phyloP scores from a whole-genome alignment of 2,797 vertebrate species.

The Microctenopoma lineatum region DNA sequence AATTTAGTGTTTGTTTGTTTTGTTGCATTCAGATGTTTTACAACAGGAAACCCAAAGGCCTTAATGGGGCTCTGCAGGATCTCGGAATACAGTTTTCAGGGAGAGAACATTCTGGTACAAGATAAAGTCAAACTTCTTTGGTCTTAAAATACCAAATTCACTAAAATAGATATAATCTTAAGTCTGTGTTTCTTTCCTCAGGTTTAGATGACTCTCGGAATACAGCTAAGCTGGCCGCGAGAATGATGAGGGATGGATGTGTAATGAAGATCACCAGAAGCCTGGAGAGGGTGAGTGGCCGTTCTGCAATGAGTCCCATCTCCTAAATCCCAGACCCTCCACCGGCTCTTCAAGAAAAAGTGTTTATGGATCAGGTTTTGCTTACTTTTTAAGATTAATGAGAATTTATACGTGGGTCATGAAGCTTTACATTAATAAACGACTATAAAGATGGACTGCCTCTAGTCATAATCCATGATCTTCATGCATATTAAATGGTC shows the following conservation, averaged over 20 bases:
- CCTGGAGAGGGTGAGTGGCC: constrained; percentile 89
- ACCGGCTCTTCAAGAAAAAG: neutral
- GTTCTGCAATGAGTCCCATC: constrained; percentile 34
- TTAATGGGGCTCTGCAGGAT: constrained; percentile 93
- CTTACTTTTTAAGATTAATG: neutral
- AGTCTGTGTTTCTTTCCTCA: constrained; percentile 42
- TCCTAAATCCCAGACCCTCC: constrained; percentile 13
- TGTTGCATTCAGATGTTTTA: constrained; percentile 87
- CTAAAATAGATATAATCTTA: neutral
- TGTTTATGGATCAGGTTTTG: neutral
- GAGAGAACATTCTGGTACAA: constrained; percentile 92
- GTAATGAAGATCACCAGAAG: constrained; percentile 90
- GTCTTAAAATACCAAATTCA: neutral
- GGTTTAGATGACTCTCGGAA: constrained; percentile 94
- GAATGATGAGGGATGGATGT: constrained; percentile 92
- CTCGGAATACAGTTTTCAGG: constrained; percentile 93
- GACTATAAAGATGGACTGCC: constrained; percentile 7
- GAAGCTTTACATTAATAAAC: constrained; percentile 35
- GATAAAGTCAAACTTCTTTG: neutral
- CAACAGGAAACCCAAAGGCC: constrained; percentile 91
- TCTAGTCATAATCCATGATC: neutral
- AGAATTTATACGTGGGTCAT: neutral
- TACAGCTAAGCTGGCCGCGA: constrained; percentile 90
- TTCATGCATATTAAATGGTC: neutral
- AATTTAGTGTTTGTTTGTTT: neutral